Base-by-base conservation (phyloP, 1,140 invertebrate genomes). In the Drosophila ananassae region DNA sequence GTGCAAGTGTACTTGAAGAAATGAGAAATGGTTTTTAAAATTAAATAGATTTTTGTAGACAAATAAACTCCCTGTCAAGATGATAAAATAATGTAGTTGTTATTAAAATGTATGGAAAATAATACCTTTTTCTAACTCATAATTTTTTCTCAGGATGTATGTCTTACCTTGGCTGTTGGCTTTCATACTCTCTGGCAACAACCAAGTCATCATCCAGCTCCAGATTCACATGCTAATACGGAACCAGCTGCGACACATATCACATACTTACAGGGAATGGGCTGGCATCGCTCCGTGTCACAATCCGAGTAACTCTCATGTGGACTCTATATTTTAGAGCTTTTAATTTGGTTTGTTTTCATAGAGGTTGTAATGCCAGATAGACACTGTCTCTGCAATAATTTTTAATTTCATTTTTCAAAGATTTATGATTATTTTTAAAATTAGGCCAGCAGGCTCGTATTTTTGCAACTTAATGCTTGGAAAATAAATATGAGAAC, bases 241-340 rank as follows among this genome's bases (percentile, higher is more conserved):
- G n/a, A 64, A 60, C 28, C 61, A 64, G 55, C 56, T 34, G 21
- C 54, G 58, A 24, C 57, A 59, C 66, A 78, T 64, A 71, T 79
- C 79, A 89, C 79, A 82, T 78, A 59, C 71, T 78, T 71, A 68
- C 66, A 69, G 79, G 71, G 63, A 82, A 76, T 87, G 83, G 63
- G 64, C 79, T 89, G 79, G 78, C 79, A 76, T 57, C 74, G 69
- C 75, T 62, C 67, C 74, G 71, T 72, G 69, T 89, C 63, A 69
- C 72, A 53, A 50, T 34, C 47, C 12, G 25, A 21, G 53, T 73
- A 73, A 30, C 52, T 52, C 17, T 50, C 30, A 39, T 53, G 3
- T 12, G 4, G n/a, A 13, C 21, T n/a, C 12, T 41, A 17, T 56
- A n/a, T 39, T 3, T 13, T 3, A 13, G 39, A 41, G 9, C 32